A percentile compares a stretch with the other conserved stretches of the same genome.
These are phyloP conservation scores for Alsophila aescularia DNA, from an alignment of 2,888 invertebrate genomes.

Conservation along the genomic window DNA sequence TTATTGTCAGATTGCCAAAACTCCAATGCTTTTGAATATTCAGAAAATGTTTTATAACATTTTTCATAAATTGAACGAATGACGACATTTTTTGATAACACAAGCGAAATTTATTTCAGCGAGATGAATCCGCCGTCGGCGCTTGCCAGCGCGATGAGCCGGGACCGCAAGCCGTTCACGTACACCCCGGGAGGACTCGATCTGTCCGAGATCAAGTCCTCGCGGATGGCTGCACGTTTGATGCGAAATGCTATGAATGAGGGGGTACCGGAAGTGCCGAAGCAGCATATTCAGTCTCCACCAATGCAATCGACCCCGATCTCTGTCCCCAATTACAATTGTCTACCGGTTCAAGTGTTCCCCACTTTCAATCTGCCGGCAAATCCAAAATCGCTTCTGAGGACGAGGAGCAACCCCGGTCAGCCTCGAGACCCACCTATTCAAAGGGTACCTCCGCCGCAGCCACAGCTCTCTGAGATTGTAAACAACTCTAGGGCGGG, in stretches of 20 bases:
- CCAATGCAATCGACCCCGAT: conserved; percentile 77
- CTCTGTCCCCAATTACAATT: conserved; percentile 74
- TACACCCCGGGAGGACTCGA: conserved; percentile 97
- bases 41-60: conserved; percentile 48
- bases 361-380: conserved; percentile 88
- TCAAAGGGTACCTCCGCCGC: conserved; percentile 40
- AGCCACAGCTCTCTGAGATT: conserved; percentile 41
- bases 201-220: conserved; percentile 95
- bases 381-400: conserved; percentile 85
- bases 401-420: conserved; percentile 71
- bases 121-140: conserved; percentile 91
- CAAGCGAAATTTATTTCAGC: conserved; percentile 67
- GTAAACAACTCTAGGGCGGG: conserved; percentile 44
- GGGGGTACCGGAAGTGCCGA: conserved; percentile 88
- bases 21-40: conserved; percentile 50
- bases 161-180: conserved; percentile 97
- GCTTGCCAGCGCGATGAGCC: conserved; percentile 94
- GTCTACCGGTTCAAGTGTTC: conserved; percentile 80
- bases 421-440: conserved; percentile 52
- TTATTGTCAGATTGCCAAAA: conserved; percentile 78
- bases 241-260: conserved; percentile 85
- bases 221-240: conserved; percentile 92
- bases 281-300: conserved; percentile 76
- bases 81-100: conserved; percentile 44
- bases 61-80: conserved; percentile 47